Evolutionary conservation across 1,140 invertebrate species (phyloP), one percentile per base, ranked within the genome.

Genomic region (Ceratitis capitata): DNA sequence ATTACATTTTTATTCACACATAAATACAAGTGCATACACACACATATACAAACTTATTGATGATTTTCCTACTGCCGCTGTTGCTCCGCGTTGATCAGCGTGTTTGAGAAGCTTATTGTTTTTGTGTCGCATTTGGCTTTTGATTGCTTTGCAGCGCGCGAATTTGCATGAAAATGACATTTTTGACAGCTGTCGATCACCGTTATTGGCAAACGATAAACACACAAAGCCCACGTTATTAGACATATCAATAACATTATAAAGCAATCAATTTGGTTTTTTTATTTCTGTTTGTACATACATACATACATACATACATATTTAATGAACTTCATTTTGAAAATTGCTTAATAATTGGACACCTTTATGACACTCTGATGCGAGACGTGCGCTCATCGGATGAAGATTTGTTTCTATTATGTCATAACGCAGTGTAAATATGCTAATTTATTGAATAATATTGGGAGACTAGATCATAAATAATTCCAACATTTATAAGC

Each of bases 181-280:
- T 45, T 84, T 84, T 84, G 83, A 84, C 83, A 84, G 83, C 83
- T 84, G 83, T 84, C 83, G 83, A 84, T 84, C 83, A 84, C 56
- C 23, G 58, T 83, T 51, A 58, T 42, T 78, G 23, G 19, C 42
- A n/a, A 42, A n/a, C 39, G 45, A 78, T 42, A 45, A 26, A 26
- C 69, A 47, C 6, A 78, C 42, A 78, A 78, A 58, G 82, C 5
- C 82, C 82, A 32, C 82, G 26, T 9, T 23, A 83, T 35, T 58
- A 83, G 82, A 29, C 82, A 83, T n/a, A n/a, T 83, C 82, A 83
- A 83, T 83, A 29, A 51, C 26, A 47, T 58, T 29, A 56, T 26
- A 14, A 29, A 39, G 9, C 9, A 61, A 29, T 26, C 69, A 78
- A 78, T 45, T 12, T 42, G 39, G 23, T 45, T 9, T 45, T 69